Evolutionary conservation across 2,797 vertebrate species (phyloP), one percentile per base, ranked within the genome.

Genomic region (Anabacerthia variegaticeps): DNA sequence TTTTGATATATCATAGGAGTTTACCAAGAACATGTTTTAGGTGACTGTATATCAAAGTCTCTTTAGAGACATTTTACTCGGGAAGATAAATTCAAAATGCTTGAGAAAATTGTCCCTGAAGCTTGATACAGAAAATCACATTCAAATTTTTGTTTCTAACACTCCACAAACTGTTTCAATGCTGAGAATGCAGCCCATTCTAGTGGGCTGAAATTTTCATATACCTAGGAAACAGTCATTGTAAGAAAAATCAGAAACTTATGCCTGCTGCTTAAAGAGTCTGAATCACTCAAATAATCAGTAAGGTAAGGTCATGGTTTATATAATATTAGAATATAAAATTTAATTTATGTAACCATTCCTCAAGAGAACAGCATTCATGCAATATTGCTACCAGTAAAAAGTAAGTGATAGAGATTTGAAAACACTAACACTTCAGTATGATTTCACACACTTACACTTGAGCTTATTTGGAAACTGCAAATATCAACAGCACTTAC

Each of bases 401-500:
- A 73, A 93, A 75, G 17, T 28, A 62, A 66, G 27, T 14, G 7
- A 41, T 0, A 65, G 28, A 73, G 41, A 77, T 74, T 67, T 59
- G 59, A 66, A 82, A 79, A n/a, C 30, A 66, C 14, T 36, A 65
- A 65, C 22, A 46, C 6, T 63, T 67, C 8, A 51, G 46, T 49
- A 54, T 9, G 15, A 30, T 76, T 76, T 93, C 69, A 90, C 28
- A 39, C 46, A 66, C 74, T 79, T 54, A 74, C 5, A 48, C 55
- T 21, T 88, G 16, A 80, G 34, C 7, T 71, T 80, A 37, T 54
- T 13, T 71, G 28, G 44, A 71, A 92, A 59, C 9, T 48, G 43
- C 37, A 93, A 58, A 24, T 58, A 48, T 46, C 56, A 92, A 79
- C 2, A 92, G 96, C 51, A 87, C 98, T 92, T 97, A 99, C 99